A percentile compares a stretch with the other conserved stretches of the same genome.
These are phyloP conservation scores for Rhinella marina DNA, from an alignment of 2,797 vertebrate species.

Conservation along the genomic window DNA sequence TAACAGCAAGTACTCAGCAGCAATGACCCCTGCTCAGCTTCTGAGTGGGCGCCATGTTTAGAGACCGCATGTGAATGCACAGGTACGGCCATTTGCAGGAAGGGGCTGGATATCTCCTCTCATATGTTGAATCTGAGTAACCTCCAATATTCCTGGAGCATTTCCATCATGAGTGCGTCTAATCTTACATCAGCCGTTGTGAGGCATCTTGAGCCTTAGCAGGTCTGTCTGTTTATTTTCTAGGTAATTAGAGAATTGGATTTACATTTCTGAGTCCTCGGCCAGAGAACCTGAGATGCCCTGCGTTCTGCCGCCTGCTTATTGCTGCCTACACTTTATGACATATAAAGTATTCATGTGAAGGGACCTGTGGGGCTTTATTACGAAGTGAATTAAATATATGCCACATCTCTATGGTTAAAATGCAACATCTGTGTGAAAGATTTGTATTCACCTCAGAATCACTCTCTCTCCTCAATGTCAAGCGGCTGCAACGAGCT, in stretches of 20 bases:
- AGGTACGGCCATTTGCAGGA: too few relatives aligned
- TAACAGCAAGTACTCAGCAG: too few relatives aligned
- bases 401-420: neutral
- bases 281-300: constrained; percentile 4
- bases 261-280: neutral
- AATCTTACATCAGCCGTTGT: neutral
- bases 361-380: constrained; percentile 4
- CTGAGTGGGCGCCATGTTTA: too few relatives aligned
- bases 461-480: neutral
- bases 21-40: too few relatives aligned
- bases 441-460: too few relatives aligned
- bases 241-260: constrained; percentile 27
- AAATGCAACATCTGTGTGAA: neutral
- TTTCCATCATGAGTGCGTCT: neutral
- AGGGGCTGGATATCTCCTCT: neutral
- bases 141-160: neutral
- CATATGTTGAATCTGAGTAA: neutral
- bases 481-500: neutral
- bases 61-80: too few relatives aligned
- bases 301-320: neutral
- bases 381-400: constrained; percentile 2
- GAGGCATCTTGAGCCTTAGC: neutral
- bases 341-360: constrained; percentile 21
- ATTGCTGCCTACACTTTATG: neutral
- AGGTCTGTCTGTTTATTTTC: neutral